Evolutionary conservation across 2,888 invertebrate genomes (phyloP).

Genomic region (Lordiphosa fenestrarum): DNA sequence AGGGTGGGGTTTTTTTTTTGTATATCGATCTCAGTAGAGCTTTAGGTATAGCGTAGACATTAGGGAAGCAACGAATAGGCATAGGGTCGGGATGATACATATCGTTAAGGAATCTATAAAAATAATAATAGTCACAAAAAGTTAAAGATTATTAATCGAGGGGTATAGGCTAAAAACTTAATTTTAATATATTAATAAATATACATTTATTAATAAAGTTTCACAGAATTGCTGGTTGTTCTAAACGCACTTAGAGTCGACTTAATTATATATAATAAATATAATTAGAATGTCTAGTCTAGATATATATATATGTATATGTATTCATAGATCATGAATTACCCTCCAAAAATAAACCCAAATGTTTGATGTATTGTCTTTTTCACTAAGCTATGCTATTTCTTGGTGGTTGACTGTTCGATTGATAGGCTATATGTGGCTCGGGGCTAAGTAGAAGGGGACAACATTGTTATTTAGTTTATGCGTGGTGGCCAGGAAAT

Average conservation of each 20-base stretch:
- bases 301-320: neutral
- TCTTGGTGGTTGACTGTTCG: slow-evolving; percentile 33
- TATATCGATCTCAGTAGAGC: slow-evolving; percentile 51
- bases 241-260: slow-evolving; percentile 56
- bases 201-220: slow-evolving; percentile 28
- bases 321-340: slow-evolving; percentile 9
- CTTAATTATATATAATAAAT: slow-evolving; percentile 29
- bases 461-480: too few relatives aligned
- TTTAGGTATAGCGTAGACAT: slow-evolving; percentile 63
- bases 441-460: too few relatives aligned
- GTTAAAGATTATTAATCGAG: slow-evolving; percentile 20
- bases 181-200: slow-evolving; percentile 14
- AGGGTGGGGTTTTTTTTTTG: slow-evolving; percentile 19
- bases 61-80: slow-evolving; percentile 60
- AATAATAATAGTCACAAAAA: slow-evolving; percentile 64
- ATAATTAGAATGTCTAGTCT: neutral
- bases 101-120: slow-evolving; percentile 63
- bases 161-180: slow-evolving; percentile 2
- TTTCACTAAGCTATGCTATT: slow-evolving; percentile 31
- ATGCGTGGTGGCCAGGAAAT: too few relatives aligned
- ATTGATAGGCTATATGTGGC: slow-evolving; percentile 26
- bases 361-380: slow-evolving; percentile 49
- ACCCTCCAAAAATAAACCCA: slow-evolving; percentile 20
- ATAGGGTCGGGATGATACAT: slow-evolving; percentile 67
- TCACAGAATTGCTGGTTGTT: slow-evolving; percentile 55